Base-by-base conservation (phyloP, 2,113 vertebrate genomes). In the Brachyistius frenatus region DNA sequence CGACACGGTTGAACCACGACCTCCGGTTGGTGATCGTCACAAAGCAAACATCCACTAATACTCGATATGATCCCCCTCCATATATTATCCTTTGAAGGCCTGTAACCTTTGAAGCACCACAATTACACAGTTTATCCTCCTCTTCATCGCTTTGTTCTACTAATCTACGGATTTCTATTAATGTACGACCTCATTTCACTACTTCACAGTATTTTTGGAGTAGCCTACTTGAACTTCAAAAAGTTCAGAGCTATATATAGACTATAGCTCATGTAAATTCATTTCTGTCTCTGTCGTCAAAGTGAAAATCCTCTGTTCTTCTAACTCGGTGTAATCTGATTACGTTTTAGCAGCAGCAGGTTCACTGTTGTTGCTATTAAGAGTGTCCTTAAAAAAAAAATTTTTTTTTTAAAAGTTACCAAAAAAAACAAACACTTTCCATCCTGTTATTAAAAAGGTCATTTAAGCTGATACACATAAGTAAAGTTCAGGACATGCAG, bases 191-290 rank as follows among this genome's bases (percentile, higher is more conserved):
- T 71, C 53, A 71, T 66, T 84, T 23, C 47, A 67, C 39, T 73
- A 30, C 57, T 76, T 76, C 31, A 50, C 11, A 76, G 57, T 68
- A 73, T 86, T 70, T 65, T 41, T 56, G 66, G 60, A 74, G 13
- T 39, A 72, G 44, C 61, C 70, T 67, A 82, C 61, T 66, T 78
- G 14, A 74, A 73, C 66, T 67, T 72, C 32, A 78, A 64, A 54
- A 75, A 31, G 32, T 56, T 66, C 5, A 3, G 65, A 16, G 36
- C 6, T 54, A 67, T 67, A 39, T 54, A 67, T 54, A 67, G 39
- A 46, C 9, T 6, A 16, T 16, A 50, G 49, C 41, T 4, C 49
- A 50, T 16, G 49, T 50, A 16, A 50, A 50, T 16, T 50, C 15
- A 16, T 50, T 16, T 50, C 49, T 50, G 49, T 44, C 41, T 44